phyloP scores from a whole-genome alignment of 2,113 vertebrate genomes.

The Oryzias melastigma region DNA sequence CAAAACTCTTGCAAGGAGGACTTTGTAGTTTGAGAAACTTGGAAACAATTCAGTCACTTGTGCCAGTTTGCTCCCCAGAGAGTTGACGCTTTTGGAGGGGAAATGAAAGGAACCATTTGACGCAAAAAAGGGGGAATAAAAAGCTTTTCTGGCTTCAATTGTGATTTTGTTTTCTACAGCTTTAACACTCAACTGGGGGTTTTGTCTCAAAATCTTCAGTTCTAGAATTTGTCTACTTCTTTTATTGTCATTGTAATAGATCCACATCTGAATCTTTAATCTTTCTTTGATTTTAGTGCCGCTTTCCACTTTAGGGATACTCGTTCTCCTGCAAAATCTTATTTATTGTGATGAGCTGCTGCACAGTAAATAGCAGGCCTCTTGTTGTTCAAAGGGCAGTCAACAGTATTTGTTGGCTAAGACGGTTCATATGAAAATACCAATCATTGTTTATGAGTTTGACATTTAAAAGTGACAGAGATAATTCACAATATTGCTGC shows the following conservation, averaged over 20 bases:
- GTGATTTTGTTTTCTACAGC: conserved; percentile 22
- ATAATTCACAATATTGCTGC: conserved; percentile 12
- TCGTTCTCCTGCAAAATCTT: background rate
- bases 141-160: conserved; percentile 19
- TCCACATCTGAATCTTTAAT: too few species aligned
- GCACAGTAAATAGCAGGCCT: background rate
- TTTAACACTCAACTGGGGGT: background rate
- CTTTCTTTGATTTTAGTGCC: background rate
- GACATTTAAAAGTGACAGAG: conserved; percentile 21
- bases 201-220: background rate
- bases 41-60: conserved; percentile 15
- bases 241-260: background rate
- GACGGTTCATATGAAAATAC: conserved; percentile 8
- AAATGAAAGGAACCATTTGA: conserved; percentile 45
- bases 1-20: conserved; percentile 2
- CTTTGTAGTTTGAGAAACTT: conserved; percentile 28
- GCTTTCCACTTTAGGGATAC: conserved; percentile 1
- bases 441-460: conserved; percentile 22
- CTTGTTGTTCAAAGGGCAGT: conserved; percentile 6
- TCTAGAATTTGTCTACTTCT: background rate
- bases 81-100: conserved; percentile 34
- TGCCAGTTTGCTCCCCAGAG: conserved; percentile 21
- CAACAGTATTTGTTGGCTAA: conserved; percentile 5
- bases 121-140: conserved; percentile 9
- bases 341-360: conserved; percentile 10